Conservation (phyloP, 2,113 vertebrate species). For the Equus przewalskii region DNA sequence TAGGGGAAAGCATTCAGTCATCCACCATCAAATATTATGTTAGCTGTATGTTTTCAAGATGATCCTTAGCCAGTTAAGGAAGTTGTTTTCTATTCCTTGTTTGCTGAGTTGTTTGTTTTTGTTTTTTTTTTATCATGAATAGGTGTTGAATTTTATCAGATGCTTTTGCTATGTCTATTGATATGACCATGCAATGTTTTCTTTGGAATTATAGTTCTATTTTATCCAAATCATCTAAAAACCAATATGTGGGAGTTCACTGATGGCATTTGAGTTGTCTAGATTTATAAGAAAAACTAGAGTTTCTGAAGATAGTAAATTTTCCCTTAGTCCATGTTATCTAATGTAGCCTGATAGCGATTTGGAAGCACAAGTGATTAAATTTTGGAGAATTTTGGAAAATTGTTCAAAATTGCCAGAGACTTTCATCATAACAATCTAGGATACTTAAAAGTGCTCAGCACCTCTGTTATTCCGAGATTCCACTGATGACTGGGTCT, state of each 20-base stretch:
- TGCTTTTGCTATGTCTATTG: neutral
- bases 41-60: neutral
- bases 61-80: neutral
- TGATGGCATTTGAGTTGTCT: neutral
- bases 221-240: neutral
- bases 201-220: neutral
- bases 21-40: neutral
- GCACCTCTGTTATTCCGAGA: neutral
- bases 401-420: neutral
- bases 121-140: neutral
- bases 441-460: neutral
- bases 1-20: too few relatives aligned
- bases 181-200: neutral
- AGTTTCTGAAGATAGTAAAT: neutral
- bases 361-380: neutral
- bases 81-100: neutral
- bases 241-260: too few relatives aligned
- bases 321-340: neutral
- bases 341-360: neutral
- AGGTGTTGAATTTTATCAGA: too few relatives aligned
- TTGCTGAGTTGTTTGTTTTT: neutral
- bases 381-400: neutral
- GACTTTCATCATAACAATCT: neutral
- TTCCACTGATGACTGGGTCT: neutral
- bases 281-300: neutral